Evolutionary conservation across 2,113 vertebrate species (phyloP).

Genomic region (Terrapene triunguis): DNA sequence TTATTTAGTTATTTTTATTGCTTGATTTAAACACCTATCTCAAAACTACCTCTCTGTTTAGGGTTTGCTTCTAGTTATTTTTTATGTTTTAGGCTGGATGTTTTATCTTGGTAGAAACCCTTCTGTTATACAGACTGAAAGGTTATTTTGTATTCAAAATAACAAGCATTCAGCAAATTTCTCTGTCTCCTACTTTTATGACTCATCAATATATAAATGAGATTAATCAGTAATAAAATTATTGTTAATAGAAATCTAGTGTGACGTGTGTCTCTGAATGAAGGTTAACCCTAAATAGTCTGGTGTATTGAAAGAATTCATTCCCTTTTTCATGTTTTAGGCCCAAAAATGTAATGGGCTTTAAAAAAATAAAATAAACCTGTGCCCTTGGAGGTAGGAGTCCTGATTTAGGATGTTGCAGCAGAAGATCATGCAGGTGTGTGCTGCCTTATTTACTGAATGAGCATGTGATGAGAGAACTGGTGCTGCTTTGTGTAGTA

Average conservation of each 20-base stretch:
- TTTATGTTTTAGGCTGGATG: not conserved
- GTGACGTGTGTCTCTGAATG: not conserved
- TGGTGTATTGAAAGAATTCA: not conserved
- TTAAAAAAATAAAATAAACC: not conserved
- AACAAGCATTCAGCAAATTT: not conserved
- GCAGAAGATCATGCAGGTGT: not conserved
- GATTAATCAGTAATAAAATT: not conserved
- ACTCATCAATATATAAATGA: conserved; percentile 6
- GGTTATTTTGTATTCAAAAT: not conserved
- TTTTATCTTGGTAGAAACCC: not conserved
- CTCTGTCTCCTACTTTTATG: not conserved
- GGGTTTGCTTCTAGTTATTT: not conserved
- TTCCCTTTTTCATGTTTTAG: not conserved
- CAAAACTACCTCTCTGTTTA: not conserved
- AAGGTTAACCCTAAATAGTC: not conserved
- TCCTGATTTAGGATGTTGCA: not conserved
- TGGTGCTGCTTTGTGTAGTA: not conserved
- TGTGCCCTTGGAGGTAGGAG: not conserved
- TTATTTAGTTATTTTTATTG: not conserved
- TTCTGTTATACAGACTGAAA: not conserved
- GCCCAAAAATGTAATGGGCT: not conserved
- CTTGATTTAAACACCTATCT: not conserved
- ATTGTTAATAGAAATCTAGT: not conserved
- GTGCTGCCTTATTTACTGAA: not conserved
- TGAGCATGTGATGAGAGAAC: not conserved